Evolutionary conservation across 2,113 vertebrate species (phyloP).

Genomic region (Clarias batrachus): DNA sequence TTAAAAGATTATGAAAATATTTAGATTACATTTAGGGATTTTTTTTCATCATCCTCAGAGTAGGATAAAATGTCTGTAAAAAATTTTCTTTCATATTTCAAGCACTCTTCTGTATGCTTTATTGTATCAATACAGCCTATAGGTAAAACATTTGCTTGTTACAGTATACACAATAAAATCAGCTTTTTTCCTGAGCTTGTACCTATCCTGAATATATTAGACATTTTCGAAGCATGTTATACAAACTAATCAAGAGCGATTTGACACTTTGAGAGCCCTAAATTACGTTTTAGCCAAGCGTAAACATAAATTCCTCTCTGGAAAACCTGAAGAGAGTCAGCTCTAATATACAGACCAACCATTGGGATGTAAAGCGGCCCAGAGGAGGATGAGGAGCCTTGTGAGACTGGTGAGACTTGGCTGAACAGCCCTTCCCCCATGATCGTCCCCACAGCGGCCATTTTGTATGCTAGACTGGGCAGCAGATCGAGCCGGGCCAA

Average conservation of each 20-base stretch:
- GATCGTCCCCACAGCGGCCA: constrained; percentile 69
- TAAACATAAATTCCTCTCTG: constrained; percentile 44
- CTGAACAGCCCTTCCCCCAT: constrained; percentile 42
- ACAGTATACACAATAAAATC: background rate
- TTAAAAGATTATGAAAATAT: background rate
- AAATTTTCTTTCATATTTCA: background rate
- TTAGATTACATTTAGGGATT: background rate
- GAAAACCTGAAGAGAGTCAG: constrained; percentile 39
- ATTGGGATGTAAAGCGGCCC: constrained; percentile 43
- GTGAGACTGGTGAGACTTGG: constrained; percentile 38
- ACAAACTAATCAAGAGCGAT: constrained; percentile 17
- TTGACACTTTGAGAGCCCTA: constrained; percentile 40
- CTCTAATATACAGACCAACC: constrained; percentile 45
- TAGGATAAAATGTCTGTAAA: background rate
- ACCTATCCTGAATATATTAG: constrained; percentile 8
- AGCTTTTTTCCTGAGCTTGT: background rate
- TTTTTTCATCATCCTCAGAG: background rate
- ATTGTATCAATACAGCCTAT: background rate
- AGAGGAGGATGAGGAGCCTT: constrained; percentile 38
- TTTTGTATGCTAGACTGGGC: constrained; percentile 87
- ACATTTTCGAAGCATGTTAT: constrained; percentile 13
- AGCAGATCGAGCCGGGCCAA: constrained; percentile 81
- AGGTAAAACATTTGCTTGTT: background rate
- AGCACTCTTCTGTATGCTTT: background rate
- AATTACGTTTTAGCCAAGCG: constrained; percentile 47